Evolutionary conservation across 1,140 invertebrate genomes (phyloP).

Genomic region (Heliconius nattereri): DNA sequence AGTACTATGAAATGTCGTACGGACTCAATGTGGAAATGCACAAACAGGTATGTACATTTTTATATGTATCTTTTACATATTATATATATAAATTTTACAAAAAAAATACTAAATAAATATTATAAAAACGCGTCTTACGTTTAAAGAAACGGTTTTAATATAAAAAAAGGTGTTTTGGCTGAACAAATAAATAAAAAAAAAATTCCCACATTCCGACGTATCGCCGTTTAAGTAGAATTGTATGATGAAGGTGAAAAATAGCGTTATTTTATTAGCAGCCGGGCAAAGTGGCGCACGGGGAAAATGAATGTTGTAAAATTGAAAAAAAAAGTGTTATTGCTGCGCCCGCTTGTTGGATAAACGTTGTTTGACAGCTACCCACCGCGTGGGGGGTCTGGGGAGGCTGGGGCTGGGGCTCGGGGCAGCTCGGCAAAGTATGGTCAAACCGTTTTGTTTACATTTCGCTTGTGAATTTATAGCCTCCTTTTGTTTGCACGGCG

Average conservation of each 20-base stretch:
- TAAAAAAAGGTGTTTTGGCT: not conserved
- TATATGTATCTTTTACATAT: not conserved
- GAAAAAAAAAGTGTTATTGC: conserved; percentile 70
- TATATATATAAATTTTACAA: too few relatives aligned
- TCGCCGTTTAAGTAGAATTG: conserved; percentile 40
- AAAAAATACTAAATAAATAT: too few relatives aligned
- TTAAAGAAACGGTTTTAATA: not conserved
- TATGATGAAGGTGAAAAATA: conserved; percentile 52
- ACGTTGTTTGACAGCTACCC: conserved; percentile 68
- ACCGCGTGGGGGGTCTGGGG: conserved; percentile 29
- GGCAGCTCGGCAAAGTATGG: conserved; percentile 42
- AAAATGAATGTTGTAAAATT: conserved; percentile 59
- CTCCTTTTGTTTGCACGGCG: conserved; percentile 42
- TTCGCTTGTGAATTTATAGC: conserved; percentile 64
- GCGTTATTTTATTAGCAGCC: conserved; percentile 54
- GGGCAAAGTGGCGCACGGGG: conserved; percentile 52
- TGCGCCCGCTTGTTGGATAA: conserved; percentile 61
- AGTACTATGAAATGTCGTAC: conserved; percentile 99
- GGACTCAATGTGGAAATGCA: conserved; percentile 99
- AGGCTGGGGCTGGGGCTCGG: conserved; percentile 21
- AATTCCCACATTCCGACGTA: conserved; percentile 53
- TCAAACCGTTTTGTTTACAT: conserved; percentile 63
- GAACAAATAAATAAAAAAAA: conserved; percentile 27
- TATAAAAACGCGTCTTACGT: not conserved
- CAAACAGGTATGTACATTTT: conserved; percentile 92